Base-by-base conservation (phyloP, 2,113 vertebrate genomes). In the Lichenostomus cassidix region DNA sequence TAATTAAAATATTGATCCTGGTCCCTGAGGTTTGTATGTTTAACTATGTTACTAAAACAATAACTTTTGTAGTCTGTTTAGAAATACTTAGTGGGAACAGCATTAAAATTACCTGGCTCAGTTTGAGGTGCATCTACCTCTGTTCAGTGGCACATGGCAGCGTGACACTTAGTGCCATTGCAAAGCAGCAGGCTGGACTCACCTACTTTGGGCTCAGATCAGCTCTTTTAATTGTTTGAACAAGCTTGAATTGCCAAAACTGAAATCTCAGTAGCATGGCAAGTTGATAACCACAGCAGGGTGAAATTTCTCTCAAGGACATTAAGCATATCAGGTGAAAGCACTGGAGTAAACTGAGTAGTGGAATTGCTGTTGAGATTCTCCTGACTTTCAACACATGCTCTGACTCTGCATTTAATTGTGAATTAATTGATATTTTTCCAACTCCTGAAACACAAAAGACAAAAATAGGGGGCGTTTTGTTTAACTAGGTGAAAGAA, bases 1-100 rank as follows among this genome's bases (percentile, higher is more conserved):
- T 67, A 78, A 59, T 78, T 96, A 89, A 73, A 90, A 91, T 90
- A 78, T 85, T 14, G 29, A 67, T 90, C 60, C n/a, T 87, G 5
- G 80, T 63, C 50, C 68, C 41, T 89, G 80, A 79, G 56, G 74
- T 87, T 79, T 47, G 27, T 76, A 37, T 91, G 71, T 60, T 73
- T 87, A 63, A 70, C n/a, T 50, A 2, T 53, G 4, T 41, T 94
- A 63, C 39, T 90, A 12, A 27, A 86, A 50, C 9, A 25, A 11
- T 58, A 67, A 29, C 12, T 46, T 73, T 25, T 59, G 67, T 42
- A n/a, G 37, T 67, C 56, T 87, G 7, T 75, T 28, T 49, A 16
- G 41, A 35, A 78, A 49, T 47, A 58, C 37, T 76, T 81, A 47
- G 7, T 82, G 39, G 13, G 9, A 86, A 39, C 20, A 76, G 8